These are phyloP conservation scores for Drepanosiphum platanoidis DNA, from an alignment of 2,888 invertebrate genomes.

Conservation along the genomic window DNA sequence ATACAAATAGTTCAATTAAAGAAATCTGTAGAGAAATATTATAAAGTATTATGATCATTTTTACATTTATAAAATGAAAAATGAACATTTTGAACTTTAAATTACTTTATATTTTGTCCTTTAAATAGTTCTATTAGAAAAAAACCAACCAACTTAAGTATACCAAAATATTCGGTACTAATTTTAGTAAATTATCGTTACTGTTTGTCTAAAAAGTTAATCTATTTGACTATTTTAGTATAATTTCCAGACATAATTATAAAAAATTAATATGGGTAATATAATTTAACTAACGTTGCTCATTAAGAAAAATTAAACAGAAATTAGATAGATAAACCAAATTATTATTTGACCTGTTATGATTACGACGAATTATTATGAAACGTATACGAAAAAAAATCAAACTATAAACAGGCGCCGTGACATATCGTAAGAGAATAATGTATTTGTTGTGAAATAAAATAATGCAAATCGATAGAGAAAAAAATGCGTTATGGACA, in stretches of 20 bases:
- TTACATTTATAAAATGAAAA: not conserved
- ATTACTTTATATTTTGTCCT: no score
- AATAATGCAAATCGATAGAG: not conserved
- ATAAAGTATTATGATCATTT: not conserved
- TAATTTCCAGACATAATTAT: no score
- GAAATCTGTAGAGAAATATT: no score
- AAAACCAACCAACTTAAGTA: no score
- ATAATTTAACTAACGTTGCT: not conserved
- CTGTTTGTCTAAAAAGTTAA: no score
- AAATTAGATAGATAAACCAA: not conserved
- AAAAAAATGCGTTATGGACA: not conserved
- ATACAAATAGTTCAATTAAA: not conserved
- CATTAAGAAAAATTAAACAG: not conserved
- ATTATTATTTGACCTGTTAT: not conserved
- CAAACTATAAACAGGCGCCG: not conserved
- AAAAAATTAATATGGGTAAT: not conserved
- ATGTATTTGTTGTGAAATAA: not conserved
- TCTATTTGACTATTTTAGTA: no score
- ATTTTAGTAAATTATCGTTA: no score
- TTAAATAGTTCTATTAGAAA: no score
- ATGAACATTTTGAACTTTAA: not conserved
- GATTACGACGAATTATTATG: not conserved
- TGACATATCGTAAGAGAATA: not conserved
- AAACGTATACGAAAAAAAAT: not conserved
- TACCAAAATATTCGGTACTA: no score